phyloP scores from a whole-genome alignment of 2,888 invertebrate species.

The Polymixis lichenea region DNA sequence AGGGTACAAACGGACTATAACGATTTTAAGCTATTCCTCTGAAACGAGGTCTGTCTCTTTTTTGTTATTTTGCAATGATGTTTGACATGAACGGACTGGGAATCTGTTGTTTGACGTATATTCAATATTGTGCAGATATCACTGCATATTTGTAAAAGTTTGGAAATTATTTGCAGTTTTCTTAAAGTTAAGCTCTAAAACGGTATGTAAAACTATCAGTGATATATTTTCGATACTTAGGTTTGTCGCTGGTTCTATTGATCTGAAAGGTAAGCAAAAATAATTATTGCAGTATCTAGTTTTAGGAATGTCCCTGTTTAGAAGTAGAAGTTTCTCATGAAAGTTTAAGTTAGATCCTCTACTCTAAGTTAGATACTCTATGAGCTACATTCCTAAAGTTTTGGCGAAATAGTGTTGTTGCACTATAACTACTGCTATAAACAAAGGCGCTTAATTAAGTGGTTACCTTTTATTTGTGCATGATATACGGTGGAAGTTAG shows the following conservation, averaged over 20 bases:
- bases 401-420: neutral
- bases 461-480: conserved; percentile 66
- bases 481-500: conserved; percentile 73
- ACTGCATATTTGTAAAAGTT: neutral
- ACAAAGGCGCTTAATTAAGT: conserved; percentile 53
- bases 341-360: too few relatives aligned
- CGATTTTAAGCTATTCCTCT: conserved; percentile 29
- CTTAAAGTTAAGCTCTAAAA: too few relatives aligned
- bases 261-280: too few relatives aligned
- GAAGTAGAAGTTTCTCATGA: neutral
- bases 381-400: neutral
- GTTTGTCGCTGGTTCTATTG: neutral
- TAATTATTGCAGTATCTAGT: neutral
- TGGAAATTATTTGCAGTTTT: neutral
- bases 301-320: neutral
- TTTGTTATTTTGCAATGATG: conserved; percentile 17
- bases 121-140: neutral
- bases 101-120: neutral
- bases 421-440: conserved; percentile 23
- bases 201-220: neutral
- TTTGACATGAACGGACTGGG: conserved; percentile 7
- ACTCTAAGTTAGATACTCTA: too few relatives aligned
- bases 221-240: neutral
- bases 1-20: conserved; percentile 36
- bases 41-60: conserved; percentile 14